Evolutionary conservation across 2,888 invertebrate species (phyloP).

Genomic region (Morinoia aosen): DNA sequence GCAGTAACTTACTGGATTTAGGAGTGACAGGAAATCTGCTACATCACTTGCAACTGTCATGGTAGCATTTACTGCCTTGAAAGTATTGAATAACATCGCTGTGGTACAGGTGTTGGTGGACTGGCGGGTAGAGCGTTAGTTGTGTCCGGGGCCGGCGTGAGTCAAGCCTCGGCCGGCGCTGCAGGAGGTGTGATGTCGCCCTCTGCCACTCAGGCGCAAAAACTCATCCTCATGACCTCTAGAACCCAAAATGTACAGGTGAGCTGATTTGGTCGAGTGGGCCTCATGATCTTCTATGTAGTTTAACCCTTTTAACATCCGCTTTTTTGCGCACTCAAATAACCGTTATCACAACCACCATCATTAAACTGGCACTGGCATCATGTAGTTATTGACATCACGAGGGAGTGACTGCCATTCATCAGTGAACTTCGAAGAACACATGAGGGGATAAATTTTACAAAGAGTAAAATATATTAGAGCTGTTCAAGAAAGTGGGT

Average conservation of each 20-base stretch:
- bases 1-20: too few relatives aligned
- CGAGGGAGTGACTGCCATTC: background rate
- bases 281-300: too few relatives aligned
- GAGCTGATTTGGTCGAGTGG: background rate
- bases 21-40: too few relatives aligned
- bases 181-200: background rate
- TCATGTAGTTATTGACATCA: too few relatives aligned
- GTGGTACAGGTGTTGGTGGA: slow-evolving; percentile 24
- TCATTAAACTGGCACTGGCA: too few relatives aligned
- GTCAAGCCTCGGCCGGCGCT: background rate
- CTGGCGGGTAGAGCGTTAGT: slow-evolving; percentile 13
- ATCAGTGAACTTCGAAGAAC: too few relatives aligned
- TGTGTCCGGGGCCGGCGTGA: background rate
- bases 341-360: too few relatives aligned
- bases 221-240: slow-evolving; percentile 42
- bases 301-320: background rate
- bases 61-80: too few relatives aligned
- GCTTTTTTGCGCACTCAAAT: background rate
- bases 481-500: too few relatives aligned
- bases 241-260: slow-evolving; percentile 6
- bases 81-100: background rate
- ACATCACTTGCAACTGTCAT: too few relatives aligned
- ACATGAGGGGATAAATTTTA: too few relatives aligned
- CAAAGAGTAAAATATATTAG: too few relatives aligned
- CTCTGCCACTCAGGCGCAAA: background rate